phyloP scores from a whole-genome alignment of 2,113 vertebrate genomes.

The Clupea harengus region DNA sequence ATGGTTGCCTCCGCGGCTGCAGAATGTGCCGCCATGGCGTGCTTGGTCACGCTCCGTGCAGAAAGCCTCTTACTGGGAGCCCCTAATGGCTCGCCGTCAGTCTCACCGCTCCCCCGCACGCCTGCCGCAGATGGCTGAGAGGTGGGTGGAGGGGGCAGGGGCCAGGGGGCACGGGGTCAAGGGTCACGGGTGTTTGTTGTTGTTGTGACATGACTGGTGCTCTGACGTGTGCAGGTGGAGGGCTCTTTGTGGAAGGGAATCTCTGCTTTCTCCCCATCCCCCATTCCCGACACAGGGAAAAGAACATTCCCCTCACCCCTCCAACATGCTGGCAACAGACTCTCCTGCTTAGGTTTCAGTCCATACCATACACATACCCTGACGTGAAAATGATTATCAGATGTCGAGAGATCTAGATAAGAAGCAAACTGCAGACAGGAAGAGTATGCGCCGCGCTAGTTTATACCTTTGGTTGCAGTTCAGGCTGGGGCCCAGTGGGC shows the following conservation, averaged over 20 bases:
- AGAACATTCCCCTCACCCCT: background rate
- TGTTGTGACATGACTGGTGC: slow-evolving; percentile 65
- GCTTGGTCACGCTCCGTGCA: background rate
- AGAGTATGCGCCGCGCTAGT: too few relatives aligned
- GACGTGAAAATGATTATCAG: background rate
- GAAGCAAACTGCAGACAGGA: background rate
- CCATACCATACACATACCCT: background rate
- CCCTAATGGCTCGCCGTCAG: background rate
- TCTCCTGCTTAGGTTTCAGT: background rate
- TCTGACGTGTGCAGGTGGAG: slow-evolving; percentile 61
- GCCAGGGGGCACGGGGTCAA: slow-evolving; percentile 42
- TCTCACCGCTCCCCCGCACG: slow-evolving; percentile 25
- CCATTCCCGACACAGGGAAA: background rate
- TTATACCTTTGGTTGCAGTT: too few relatives aligned
- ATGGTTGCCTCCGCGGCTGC: background rate
- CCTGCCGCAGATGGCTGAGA: slow-evolving; percentile 66
- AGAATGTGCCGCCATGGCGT: background rate
- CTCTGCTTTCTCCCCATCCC: background rate
- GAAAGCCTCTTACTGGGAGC: background rate
- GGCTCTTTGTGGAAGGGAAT: background rate
- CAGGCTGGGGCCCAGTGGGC: too few relatives aligned
- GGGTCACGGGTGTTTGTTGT: slow-evolving; percentile 63
- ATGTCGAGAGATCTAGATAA: background rate
- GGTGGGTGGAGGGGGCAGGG: slow-evolving; percentile 28
- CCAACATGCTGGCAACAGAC: background rate